phyloP scores from a whole-genome alignment of 2,888 invertebrate species.

The Drosophila peninsularis region DNA sequence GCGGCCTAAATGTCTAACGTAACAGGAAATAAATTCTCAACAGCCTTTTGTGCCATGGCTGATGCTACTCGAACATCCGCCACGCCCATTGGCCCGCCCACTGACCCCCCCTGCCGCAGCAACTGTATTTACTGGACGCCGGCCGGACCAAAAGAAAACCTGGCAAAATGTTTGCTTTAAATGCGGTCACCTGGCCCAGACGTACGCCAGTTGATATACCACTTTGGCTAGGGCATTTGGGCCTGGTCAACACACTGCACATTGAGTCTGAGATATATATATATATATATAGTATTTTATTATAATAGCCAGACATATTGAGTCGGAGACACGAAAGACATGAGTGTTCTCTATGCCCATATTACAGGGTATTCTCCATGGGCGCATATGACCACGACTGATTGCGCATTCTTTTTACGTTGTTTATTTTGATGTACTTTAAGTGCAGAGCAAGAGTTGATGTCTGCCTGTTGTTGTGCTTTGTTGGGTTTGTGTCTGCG shows the following conservation, averaged over 20 bases:
- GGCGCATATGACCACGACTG: slow-evolving; percentile 7
- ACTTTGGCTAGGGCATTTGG: not conserved
- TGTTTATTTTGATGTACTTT: slow-evolving; percentile 41
- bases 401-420: slow-evolving; percentile 16
- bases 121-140: slow-evolving; percentile 29
- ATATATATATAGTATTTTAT: too few species aligned
- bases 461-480: slow-evolving; percentile 29
- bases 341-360: too few species aligned
- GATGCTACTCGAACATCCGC: slow-evolving; percentile 15
- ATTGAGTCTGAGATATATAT: not conserved
- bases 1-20: slow-evolving; percentile 70
- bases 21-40: slow-evolving; percentile 79
- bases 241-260: slow-evolving; percentile 4
- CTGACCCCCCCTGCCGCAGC: not conserved
- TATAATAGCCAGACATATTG: too few species aligned
- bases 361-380: slow-evolving; percentile 17
- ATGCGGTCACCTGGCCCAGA: slow-evolving; percentile 50
- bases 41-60: slow-evolving; percentile 54
- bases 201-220: slow-evolving; percentile 31
- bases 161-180: slow-evolving; percentile 55
- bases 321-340: too few species aligned
- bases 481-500: slow-evolving; percentile 66
- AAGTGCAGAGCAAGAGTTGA: slow-evolving; percentile 44
- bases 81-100: slow-evolving; percentile 21
- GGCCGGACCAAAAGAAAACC: slow-evolving; percentile 42